Conservation (phyloP, 2,797 vertebrate species). For the Spinibarbus caldwelli region DNA sequence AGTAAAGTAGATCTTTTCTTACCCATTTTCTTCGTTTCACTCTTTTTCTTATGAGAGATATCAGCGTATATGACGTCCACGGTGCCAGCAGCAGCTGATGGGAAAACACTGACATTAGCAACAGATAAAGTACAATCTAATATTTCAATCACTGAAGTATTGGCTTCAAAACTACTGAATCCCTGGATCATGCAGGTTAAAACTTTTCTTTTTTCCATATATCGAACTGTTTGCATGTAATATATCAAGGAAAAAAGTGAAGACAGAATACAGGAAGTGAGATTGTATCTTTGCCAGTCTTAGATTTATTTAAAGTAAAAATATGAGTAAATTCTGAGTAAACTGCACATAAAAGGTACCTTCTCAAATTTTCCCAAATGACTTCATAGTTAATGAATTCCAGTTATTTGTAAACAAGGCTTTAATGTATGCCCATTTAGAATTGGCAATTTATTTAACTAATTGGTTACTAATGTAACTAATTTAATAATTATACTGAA, state of each 20-base stretch:
- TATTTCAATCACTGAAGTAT: not conserved
- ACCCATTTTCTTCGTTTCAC: not conserved
- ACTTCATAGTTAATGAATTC: not conserved
- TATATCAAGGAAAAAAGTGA: not conserved
- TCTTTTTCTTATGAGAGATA: not conserved
- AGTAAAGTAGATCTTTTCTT: not conserved
- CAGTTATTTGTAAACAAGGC: not conserved
- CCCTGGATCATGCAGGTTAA: not conserved
- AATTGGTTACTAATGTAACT: not conserved
- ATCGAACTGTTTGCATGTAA: not conserved
- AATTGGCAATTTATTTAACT: not conserved
- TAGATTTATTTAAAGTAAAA: no score
- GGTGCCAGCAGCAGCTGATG: not conserved
- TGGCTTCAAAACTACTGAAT: not conserved
- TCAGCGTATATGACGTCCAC: not conserved
- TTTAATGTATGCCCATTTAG: not conserved
- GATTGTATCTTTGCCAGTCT: no score
- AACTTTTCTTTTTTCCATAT: not conserved
- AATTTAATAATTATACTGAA: no score
- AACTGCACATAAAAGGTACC: not conserved
- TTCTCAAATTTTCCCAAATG: not conserved
- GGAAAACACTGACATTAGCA: not conserved
- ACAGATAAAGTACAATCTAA: not conserved
- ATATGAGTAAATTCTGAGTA: not conserved
- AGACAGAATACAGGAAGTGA: not conserved